These are phyloP conservation scores for Aethes cnicana DNA, from an alignment of 2,888 invertebrate genomes.

Conservation along the genomic window DNA sequence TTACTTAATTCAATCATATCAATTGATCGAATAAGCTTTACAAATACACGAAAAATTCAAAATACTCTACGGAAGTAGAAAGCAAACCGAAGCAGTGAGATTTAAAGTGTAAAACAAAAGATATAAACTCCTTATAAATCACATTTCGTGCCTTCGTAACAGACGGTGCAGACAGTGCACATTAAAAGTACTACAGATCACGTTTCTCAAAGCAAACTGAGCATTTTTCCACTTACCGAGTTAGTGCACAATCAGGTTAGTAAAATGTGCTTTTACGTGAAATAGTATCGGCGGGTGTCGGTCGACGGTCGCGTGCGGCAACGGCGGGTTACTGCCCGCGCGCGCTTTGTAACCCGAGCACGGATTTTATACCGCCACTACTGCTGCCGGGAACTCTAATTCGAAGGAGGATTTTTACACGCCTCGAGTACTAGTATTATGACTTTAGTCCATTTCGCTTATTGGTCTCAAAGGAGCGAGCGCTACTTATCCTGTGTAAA, in stretches of 20 bases:
- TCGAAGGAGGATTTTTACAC: constrained; percentile 43
- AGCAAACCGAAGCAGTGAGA: too few relatives aligned
- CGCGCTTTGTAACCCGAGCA: constrained; percentile 47
- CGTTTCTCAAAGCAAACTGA: constrained; percentile 41
- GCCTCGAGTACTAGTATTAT: constrained; percentile 27
- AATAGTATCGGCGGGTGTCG: constrained; percentile 27
- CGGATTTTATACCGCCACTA: constrained; percentile 47
- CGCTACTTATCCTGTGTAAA: constrained; percentile 13
- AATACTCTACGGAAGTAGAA: too few relatives aligned
- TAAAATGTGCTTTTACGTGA: constrained; percentile 44
- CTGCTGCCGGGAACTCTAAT: constrained; percentile 42
- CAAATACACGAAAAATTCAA: too few relatives aligned
- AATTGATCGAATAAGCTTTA: too few relatives aligned
- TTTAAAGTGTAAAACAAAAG: too few relatives aligned
- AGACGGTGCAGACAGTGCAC: neutral
- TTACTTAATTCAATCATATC: too few relatives aligned
- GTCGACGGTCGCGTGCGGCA: constrained; percentile 33
- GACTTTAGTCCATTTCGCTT: constrained; percentile 30
- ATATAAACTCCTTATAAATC: too few relatives aligned
- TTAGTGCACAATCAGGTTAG: constrained; percentile 40
- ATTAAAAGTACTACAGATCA: constrained; percentile 30
- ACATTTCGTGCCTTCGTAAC: neutral
- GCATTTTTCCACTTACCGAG: constrained; percentile 39
- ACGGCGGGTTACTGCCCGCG: constrained; percentile 43
- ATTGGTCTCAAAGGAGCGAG: constrained; percentile 24